Conservation (phyloP, 2,888 invertebrate genomes). For the Drosophila atripex region DNA sequence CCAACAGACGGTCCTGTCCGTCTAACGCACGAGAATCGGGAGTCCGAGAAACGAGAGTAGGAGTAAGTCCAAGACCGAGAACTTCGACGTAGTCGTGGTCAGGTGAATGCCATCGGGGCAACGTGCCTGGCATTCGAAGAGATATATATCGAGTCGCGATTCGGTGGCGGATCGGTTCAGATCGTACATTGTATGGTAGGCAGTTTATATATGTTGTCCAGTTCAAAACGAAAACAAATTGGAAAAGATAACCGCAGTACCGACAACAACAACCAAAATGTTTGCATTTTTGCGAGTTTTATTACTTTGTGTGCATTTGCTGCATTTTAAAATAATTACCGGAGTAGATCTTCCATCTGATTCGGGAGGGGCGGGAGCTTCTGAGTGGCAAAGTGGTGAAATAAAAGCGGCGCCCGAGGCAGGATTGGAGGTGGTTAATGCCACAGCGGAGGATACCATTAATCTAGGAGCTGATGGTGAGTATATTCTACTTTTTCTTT, state of each 20-base stretch:
- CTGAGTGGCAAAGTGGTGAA: slow-evolving; percentile 43
- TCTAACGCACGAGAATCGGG: slow-evolving; percentile 55
- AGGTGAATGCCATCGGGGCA: slow-evolving; percentile 75
- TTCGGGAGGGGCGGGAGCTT: slow-evolving; percentile 28
- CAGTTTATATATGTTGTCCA: slow-evolving; percentile 64
- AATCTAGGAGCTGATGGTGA: slow-evolving; percentile 46
- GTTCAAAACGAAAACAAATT: slow-evolving; percentile 68
- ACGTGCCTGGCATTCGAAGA: slow-evolving; percentile 67
- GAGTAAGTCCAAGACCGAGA: slow-evolving; percentile 37
- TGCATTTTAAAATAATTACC: slow-evolving; percentile 70
- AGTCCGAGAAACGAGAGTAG: slow-evolving; percentile 16
- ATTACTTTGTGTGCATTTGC: slow-evolving; percentile 73
- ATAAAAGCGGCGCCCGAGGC: slow-evolving; percentile 33
- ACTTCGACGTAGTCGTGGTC: slow-evolving; percentile 52
- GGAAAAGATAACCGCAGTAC: slow-evolving; percentile 41
- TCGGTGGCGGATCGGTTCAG: slow-evolving; percentile 48
- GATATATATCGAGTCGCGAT: slow-evolving; percentile 50
- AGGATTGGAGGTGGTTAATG: slow-evolving; percentile 38
- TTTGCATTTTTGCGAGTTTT: slow-evolving; percentile 67
- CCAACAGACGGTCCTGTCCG: slow-evolving; percentile 67
- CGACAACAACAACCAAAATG: slow-evolving; percentile 55
- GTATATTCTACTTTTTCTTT: slow-evolving; percentile 2
- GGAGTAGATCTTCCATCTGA: slow-evolving; percentile 54
- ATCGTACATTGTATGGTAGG: slow-evolving; percentile 43
- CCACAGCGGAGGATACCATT: slow-evolving; percentile 33